Evolutionary conservation across 2,888 invertebrate species (phyloP).

Genomic region (Spodoptera picta): DNA sequence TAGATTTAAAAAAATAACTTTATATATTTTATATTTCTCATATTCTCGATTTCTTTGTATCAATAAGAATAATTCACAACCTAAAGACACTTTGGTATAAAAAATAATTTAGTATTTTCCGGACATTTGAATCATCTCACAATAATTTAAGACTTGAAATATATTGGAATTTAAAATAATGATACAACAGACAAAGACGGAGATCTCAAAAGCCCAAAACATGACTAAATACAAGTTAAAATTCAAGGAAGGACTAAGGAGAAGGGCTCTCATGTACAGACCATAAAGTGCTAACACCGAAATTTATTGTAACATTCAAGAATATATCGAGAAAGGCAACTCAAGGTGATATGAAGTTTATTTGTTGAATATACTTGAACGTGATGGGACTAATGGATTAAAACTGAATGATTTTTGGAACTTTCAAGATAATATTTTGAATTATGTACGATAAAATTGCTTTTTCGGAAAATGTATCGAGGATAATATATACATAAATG

Average conservation of each 20-base stretch:
- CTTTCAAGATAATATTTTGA: slow-evolving; percentile 28
- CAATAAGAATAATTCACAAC: no score
- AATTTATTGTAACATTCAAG: slow-evolving; percentile 25
- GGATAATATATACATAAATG: slow-evolving; percentile 26
- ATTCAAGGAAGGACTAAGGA: slow-evolving; percentile 4
- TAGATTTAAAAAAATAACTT: no score
- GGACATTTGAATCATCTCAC: no score
- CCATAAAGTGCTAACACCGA: slow-evolving; percentile 21
- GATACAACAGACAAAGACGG: no score
- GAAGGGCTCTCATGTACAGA: slow-evolving; percentile 14
- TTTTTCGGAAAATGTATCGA: slow-evolving; percentile 20
- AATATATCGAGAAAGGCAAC: slow-evolving; percentile 19
- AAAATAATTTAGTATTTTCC: no score
- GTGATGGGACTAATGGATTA: slow-evolving; percentile 21
- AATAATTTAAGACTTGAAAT: no score
- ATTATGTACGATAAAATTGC: slow-evolving; percentile 34
- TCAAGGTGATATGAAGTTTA: slow-evolving; percentile 28
- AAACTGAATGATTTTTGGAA: slow-evolving; percentile 20
- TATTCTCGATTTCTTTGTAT: no score
- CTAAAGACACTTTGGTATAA: no score
- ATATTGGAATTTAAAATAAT: no score
- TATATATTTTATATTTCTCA: no score
- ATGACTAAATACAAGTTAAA: not conserved
- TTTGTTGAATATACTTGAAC: slow-evolving; percentile 17
- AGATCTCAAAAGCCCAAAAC: no score